Base-by-base conservation (phyloP, 2,113 vertebrate genomes). In the Neogobius melanostomus region DNA sequence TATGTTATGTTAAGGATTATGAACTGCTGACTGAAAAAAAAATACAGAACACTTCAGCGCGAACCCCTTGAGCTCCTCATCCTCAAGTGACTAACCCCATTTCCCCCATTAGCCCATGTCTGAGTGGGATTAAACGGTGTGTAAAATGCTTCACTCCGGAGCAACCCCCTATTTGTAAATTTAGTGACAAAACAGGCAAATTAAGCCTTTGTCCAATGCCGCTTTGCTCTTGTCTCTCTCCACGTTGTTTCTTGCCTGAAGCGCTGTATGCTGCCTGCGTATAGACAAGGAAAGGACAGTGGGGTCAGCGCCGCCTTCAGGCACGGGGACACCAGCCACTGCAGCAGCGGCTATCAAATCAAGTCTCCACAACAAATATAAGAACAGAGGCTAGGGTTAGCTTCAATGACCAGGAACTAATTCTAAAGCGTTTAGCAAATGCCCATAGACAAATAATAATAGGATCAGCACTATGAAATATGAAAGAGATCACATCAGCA, bases 301-400 rank as follows among this genome's bases (percentile, higher is more conserved):
- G 50, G 66, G 89, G 89, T 88, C 87, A 89, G 79, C 77, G 79
- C 75, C 36, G 91, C 87, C 90, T 89, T 74, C 81, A 84, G 90
- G 90, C 90, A 72, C 56, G 8, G 66, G 76, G 80, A 64, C 72
- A 45, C 79, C 64, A 82, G 28, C 28, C 54, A 42, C 75, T 81
- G 79, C 69, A 65, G 46, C 70, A 60, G 74, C 64, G 82, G 65
- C 72, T 61, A 51, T 74, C 81, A 72, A 71, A 80, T 85, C 70
- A 69, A 59, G 72, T 53, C 66, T 80, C 64, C 64, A 45, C 75
- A 82, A 74, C 77, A 83, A 64, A 15, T 66, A 77, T 74, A 47
- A 75, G 36, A 82, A 79, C 73, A 73, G 69, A 80, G 74, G 66
- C 63, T 11, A 48, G 0, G 74, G 59, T 63, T 74, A 64, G 21